A percentile compares a stretch with the other conserved stretches of the same genome.
Conservation (phyloP, 2,888 invertebrate genomes). For the Caenorhabditis afra region DNA sequence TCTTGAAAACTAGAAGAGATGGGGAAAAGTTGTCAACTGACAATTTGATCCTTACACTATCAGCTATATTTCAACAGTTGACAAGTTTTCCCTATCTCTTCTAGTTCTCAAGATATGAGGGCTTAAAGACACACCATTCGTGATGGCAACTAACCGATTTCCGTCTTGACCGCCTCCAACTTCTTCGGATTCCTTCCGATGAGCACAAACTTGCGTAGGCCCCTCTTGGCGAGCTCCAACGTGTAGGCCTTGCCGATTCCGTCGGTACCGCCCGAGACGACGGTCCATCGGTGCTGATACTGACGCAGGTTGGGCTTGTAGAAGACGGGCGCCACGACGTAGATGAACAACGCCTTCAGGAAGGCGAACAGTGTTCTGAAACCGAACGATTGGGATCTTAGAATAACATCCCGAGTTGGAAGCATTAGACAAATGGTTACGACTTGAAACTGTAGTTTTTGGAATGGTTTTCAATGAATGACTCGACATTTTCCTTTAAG, state of each 20-base stretch:
- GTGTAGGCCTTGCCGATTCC: slow-evolving; percentile 78
- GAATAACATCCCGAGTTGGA: too few relatives aligned
- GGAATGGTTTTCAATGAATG: too few relatives aligned
- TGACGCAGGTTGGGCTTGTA: slow-evolving; percentile 71
- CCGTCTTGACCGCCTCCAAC: slow-evolving; percentile 70
- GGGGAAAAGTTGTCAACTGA: too few relatives aligned
- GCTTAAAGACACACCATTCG: too few relatives aligned
- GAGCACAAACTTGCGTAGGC: slow-evolving; percentile 76
- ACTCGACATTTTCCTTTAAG: too few relatives aligned
- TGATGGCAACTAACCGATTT: slow-evolving; percentile 75
- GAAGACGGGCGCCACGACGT: slow-evolving; percentile 73
- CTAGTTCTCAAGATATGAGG: too few relatives aligned
- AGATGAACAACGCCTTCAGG: slow-evolving; percentile 72
- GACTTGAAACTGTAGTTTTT: too few relatives aligned
- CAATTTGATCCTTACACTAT: too few relatives aligned
- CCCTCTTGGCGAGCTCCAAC: slow-evolving; percentile 73
- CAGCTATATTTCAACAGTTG: too few relatives aligned
- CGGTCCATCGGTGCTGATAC: slow-evolving; percentile 76
- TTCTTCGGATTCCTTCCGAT: slow-evolving; percentile 76
- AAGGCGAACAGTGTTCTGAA: slow-evolving; percentile 75
- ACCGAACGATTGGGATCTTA: background rate
- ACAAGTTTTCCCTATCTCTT: too few relatives aligned
- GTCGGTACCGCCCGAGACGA: slow-evolving; percentile 78
- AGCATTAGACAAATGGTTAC: too few relatives aligned
- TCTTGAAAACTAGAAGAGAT: too few relatives aligned